Evolutionary conservation across 2,888 invertebrate species (phyloP), one percentile per base, ranked within the genome.

Genomic region (Argyra leucocephala): DNA sequence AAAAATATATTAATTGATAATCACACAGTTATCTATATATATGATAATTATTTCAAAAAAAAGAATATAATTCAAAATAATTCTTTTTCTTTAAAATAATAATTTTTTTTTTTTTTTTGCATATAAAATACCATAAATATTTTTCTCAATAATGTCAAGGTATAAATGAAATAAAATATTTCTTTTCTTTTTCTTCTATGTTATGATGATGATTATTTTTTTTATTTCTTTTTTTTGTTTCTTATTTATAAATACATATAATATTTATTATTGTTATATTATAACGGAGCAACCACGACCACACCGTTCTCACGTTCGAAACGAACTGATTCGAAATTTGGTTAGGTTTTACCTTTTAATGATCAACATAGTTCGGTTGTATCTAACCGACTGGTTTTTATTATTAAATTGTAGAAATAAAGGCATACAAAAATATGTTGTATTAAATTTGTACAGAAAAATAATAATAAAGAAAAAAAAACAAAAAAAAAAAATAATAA

Each of bases 291-390:
- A 67, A 69, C 72, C 75, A 77, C 76, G 76, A 76, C 77, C 74
- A 74, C 74, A 76, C 77, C 73, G 76, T 76, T 75, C 76, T 77
- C 77, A 76, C 77, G 77, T 77, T 77, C 76, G 72, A 74, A 73
- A 71, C 74, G 76, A 77, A 77, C 76, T 77, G 74, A 76, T 48
- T 48, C 48, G 18, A 48, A 48, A 48, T 12, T 48, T 48, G 12
- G 18, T 48, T 48, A 48, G 18, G 48, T 48, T 48, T 9, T 48
- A 18, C 15, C 48, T 48, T 48, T 48, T 48, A 2, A 48, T n/a
- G 48, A 48, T 5, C 48, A 48, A 48, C 48, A 48, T 48, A 22
- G 59, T 59, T 59, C 59, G 59, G 59, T 59, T 59, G 59, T 59
- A 59, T 59, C 18, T 59, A 59, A 59, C 59, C 59, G 59, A 59